Base-by-base conservation (phyloP, 2,113 vertebrate genomes). In the Prunella fulvescens region DNA sequence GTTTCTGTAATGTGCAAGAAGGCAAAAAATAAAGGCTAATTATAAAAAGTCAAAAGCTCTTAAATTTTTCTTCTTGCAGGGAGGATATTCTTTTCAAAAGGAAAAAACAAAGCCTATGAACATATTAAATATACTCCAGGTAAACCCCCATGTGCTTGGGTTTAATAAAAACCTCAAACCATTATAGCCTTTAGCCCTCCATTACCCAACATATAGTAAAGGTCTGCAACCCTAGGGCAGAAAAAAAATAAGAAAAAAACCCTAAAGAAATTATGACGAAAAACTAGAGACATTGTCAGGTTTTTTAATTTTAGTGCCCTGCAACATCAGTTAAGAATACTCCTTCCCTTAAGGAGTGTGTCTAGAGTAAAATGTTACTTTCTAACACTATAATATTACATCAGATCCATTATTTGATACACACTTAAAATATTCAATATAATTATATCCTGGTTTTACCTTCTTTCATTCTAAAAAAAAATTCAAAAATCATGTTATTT, bases 401-500 rank as follows among this genome's bases (percentile, higher is more conserved):
- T 67, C 47, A 70, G 70, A 79, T 37, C 26, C 2, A 35, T 54
- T 29, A 54, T n/a, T 64, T 42, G 19, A 81, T 47, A 42, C 3
- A 37, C 3, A 15, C 4, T 22, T 16, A 58, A 73, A 89, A 70
- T 37, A 37, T 8, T 9, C 6, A 22, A 16, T 15, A 26, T 14
- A 16, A 23, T 65, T 47, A 44, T 11, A 60, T 8, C 8, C 16
- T 35, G 25, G 57, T 60, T 65, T 82, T 47, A 19, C 12, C 17
- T 33, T 6, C 9, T 66, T 67, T 42, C 7, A 64, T 67, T 35
- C 15, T 7, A 5, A 60, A 44, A 47, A n/a, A 64, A 56, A 48
- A 19, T 0, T 18, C 0, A 31, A 37, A 35, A 69, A 22, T 4
- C 65, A 40, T 14, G 3, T 37, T 44, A 72, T 3, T 44, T 6